phyloP scores from a whole-genome alignment of 2,113 vertebrate species.

The Forbesichthys agassizii region DNA sequence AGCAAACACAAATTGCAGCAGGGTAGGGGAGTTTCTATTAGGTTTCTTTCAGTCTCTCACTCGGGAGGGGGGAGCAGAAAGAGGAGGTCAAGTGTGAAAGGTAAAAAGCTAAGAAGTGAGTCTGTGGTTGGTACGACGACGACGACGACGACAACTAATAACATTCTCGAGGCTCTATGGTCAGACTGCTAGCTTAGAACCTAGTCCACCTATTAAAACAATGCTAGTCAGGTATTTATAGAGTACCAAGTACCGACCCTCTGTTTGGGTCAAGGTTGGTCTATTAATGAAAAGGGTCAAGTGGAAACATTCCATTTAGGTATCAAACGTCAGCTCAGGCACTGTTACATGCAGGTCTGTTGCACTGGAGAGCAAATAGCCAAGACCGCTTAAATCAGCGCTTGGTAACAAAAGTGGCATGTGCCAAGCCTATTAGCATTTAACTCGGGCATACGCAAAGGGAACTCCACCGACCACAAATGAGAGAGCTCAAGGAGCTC shows the following conservation, averaged over 20 bases:
- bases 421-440: conserved; percentile 63
- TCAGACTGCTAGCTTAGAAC: conserved; percentile 25
- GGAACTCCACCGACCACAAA: conserved; percentile 59
- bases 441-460: conserved; percentile 57
- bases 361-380: conserved; percentile 44
- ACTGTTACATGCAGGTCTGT: conserved; percentile 48
- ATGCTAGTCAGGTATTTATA: conserved; percentile 37
- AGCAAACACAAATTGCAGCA: conserved; percentile 9
- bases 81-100: neutral
- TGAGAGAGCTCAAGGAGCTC: conserved; percentile 34
- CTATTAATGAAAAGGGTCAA: conserved; percentile 40
- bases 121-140: conserved; percentile 19
- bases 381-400: conserved; percentile 42
- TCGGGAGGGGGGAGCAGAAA: neutral
- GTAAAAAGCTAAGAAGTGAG: conserved; percentile 15
- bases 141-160: conserved; percentile 18
- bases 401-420: conserved; percentile 41
- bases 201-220: conserved; percentile 40
- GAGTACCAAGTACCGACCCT: conserved; percentile 35
- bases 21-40: conserved; percentile 17
- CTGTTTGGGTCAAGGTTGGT: conserved; percentile 49
- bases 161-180: conserved; percentile 32
- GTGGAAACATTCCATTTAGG: conserved; percentile 47
- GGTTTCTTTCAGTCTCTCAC: conserved; percentile 36
- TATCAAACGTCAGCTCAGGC: conserved; percentile 37